Evolutionary conservation across 2,888 invertebrate species (phyloP).

Genomic region (Drosophila melanosoma): DNA sequence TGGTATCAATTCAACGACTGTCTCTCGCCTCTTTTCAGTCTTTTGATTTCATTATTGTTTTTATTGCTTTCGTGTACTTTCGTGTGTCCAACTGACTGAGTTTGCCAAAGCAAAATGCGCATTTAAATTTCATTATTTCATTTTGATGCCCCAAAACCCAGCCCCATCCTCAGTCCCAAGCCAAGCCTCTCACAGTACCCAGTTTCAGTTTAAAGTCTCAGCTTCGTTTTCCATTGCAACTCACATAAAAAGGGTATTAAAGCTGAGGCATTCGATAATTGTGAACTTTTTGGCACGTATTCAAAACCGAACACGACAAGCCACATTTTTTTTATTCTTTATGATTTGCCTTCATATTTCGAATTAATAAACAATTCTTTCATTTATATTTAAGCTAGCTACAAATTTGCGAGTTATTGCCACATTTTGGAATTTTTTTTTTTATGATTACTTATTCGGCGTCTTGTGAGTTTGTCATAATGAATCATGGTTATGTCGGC

Average conservation of each 20-base stretch:
- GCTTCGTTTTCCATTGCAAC: constrained; percentile 55
- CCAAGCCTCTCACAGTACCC: constrained; percentile 1
- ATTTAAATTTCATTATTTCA: constrained; percentile 74
- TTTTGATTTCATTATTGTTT: constrained; percentile 77
- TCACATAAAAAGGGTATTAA: constrained; percentile 73
- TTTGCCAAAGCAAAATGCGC: constrained; percentile 68
- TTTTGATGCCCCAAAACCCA: constrained; percentile 33
- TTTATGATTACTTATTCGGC: constrained; percentile 51
- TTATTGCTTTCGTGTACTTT: constrained; percentile 65
- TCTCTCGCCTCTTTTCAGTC: constrained; percentile 55
- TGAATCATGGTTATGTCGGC: constrained; percentile 80
- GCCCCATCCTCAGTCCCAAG: not conserved
- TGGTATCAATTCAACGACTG: constrained; percentile 27
- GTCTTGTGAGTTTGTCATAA: constrained; percentile 47
- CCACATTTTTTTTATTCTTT: constrained; percentile 41
- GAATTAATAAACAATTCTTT: constrained; percentile 72
- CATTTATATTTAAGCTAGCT: constrained; percentile 61
- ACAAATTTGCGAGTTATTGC: constrained; percentile 74
- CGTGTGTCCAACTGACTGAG: constrained; percentile 72
- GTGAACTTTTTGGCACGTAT: constrained; percentile 64
- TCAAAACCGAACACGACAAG: constrained; percentile 57
- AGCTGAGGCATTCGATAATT: constrained; percentile 55
- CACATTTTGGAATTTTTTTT: constrained; percentile 47
- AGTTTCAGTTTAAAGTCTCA: not conserved
- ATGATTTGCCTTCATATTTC: constrained; percentile 50